These are phyloP conservation scores for Cheilosia variabilis DNA, from an alignment of 2,888 invertebrate species.

Conservation along the genomic window DNA sequence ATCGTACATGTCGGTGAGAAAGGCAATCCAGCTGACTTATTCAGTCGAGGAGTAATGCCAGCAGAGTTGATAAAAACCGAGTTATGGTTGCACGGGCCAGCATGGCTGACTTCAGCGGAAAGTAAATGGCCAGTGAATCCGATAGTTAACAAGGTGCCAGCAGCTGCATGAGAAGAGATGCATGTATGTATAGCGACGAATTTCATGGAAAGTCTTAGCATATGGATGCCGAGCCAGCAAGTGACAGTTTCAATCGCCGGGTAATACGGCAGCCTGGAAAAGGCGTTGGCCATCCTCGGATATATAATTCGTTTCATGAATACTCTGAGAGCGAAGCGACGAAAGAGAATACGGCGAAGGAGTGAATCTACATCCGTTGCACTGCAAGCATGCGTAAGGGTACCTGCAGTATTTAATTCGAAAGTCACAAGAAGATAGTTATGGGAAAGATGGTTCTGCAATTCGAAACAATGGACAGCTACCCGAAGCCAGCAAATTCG, in stretches of 20 bases:
- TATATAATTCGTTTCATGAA: not conserved
- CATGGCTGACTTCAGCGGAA: not conserved
- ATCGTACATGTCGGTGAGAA: no score
- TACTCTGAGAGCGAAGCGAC: not conserved
- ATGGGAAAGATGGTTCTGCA: not conserved
- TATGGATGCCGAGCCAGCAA: not conserved
- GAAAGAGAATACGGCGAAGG: not conserved
- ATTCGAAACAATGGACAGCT: not conserved
- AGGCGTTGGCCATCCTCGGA: slow-evolving; percentile 6
- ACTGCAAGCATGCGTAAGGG: not conserved
- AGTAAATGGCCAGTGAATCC: slow-evolving; percentile 1
- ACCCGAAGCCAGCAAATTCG: slow-evolving; percentile 13
- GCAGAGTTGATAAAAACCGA: no score
- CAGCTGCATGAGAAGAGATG: not conserved
- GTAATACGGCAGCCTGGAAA: not conserved
- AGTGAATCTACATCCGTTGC: not conserved
- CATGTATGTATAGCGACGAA: not conserved
- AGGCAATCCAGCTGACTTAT: no score
- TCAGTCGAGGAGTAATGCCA: no score
- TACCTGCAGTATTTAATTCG: not conserved
- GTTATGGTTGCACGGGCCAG: not conserved
- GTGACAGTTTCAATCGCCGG: not conserved
- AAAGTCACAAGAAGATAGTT: not conserved
- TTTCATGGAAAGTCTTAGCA: not conserved
- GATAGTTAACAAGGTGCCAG: not conserved